Base-by-base conservation (phyloP, 2,888 invertebrate species). In the Pycnomerus fuliginosus region DNA sequence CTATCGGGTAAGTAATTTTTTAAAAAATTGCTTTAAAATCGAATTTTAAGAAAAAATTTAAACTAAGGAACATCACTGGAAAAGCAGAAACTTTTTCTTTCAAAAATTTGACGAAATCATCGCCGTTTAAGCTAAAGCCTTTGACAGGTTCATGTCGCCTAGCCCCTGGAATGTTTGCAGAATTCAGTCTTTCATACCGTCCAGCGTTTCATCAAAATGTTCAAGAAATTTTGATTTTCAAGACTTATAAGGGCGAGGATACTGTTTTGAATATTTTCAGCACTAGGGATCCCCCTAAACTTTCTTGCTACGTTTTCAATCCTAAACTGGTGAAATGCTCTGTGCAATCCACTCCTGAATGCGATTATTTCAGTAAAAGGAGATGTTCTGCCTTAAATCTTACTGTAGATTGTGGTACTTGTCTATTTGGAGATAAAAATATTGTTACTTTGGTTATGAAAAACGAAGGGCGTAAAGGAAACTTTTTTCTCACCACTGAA, bases 401-500 rank as follows among this genome's bases (percentile, higher is more conserved):
- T 3, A 65, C 63, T 11, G 67, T 74, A n/a, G 73, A 76, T 32
- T 75, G 73, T 52, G 70, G 69, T 2, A 60, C 62, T 29, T 70
- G 70, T 52, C 69, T 76, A 12, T 50, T 74, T 1, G 73, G 74
- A 1, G 67, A 69, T 44, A 50, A 61, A 31, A 46, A 64, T 7
- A 45, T 60, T 2, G 35, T 70, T 1, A 51, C 56, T 1, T 48
- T 70, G 11, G 55, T 62, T 31, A 52, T 75, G 17, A 61, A 58
- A 48, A 76, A 76, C 49, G 29, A 52, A 14, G 75, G 76, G 1
- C 66, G 63, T 1, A 44, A 48, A 4, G 74, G 71, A 11, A 61
- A 56, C 43, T 76, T 76, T 58, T 74, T 75, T 42, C 55, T 73
- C 20, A 64, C 75, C 44, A 68, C 68, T 14, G 75, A 76, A 58